Percentiles rank a stretch among this genome's conserved stretches.
These are phyloP conservation scores for Pantala flavescens DNA, from an alignment of 1,140 invertebrate species.

Conservation along the genomic window DNA sequence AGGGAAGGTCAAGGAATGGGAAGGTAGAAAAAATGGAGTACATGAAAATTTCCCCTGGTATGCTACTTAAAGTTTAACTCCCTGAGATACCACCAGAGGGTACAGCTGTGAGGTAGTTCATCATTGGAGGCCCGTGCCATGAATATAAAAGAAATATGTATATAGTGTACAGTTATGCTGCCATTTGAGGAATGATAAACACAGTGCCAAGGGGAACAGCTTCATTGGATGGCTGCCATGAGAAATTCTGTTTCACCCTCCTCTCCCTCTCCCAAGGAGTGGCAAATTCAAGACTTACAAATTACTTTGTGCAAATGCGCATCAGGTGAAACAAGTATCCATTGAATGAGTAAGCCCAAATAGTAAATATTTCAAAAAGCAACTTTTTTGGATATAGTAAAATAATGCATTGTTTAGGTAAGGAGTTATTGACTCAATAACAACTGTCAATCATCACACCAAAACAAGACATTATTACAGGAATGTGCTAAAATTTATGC, in stretches of 20 bases:
- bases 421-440: background rate
- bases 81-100: slow-evolving; percentile 16
- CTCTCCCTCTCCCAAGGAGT: background rate
- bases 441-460: slow-evolving; percentile 8
- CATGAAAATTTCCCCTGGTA: slow-evolving; percentile 14
- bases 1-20: background rate
- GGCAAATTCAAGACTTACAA: background rate
- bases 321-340: background rate
- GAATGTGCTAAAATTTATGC: background rate
- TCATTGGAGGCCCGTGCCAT: slow-evolving; percentile 16
- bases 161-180: background rate
- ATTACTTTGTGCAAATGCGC: background rate
- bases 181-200: slow-evolving; percentile 3
- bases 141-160: slow-evolving; percentile 12
- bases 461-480: background rate
- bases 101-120: slow-evolving; percentile 16
- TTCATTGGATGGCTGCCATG: background rate
- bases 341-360: background rate
- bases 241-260: background rate
- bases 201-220: background rate
- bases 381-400: background rate
- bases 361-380: background rate
- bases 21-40: slow-evolving; percentile 16
- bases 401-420: background rate
- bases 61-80: slow-evolving; percentile 17